These are phyloP conservation scores for Piliocolobus tephrosceles DNA, from an alignment of 2,113 vertebrate genomes.

Conservation along the genomic window DNA sequence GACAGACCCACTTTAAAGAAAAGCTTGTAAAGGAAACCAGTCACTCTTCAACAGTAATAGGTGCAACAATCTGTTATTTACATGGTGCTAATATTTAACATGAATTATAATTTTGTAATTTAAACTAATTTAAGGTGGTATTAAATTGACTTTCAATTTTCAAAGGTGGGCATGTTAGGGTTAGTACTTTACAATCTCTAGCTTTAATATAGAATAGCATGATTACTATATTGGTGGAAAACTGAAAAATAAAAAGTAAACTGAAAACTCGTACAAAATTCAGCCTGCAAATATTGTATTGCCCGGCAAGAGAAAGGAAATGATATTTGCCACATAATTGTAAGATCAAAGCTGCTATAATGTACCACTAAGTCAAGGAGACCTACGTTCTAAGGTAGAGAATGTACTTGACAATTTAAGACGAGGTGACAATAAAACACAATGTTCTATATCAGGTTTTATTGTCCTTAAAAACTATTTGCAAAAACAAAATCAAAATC, in stretches of 20 bases:
- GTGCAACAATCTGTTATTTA: background rate
- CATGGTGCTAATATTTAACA: background rate
- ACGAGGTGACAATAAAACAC: background rate
- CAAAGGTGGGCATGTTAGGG: background rate
- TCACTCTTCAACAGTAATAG: background rate
- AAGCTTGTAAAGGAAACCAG: background rate
- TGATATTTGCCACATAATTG: background rate
- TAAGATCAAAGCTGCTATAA: background rate
- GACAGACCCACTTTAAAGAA: background rate
- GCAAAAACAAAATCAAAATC: background rate
- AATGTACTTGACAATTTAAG: background rate
- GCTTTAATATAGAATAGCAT: background rate
- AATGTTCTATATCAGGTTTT: background rate
- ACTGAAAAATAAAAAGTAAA: background rate
- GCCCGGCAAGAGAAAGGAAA: background rate
- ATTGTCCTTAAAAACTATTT: background rate
- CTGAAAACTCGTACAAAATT: background rate
- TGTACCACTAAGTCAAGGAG: background rate
- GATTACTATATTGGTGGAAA: constrained; percentile 1
- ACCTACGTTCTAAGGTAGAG: background rate
- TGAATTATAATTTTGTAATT: background rate
- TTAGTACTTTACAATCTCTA: background rate
- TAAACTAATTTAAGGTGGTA: background rate
- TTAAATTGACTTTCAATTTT: background rate
- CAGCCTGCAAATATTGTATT: background rate